These are phyloP conservation scores for Drosophila subsilvestris DNA, from an alignment of 2,888 invertebrate species.

Conservation along the genomic window DNA sequence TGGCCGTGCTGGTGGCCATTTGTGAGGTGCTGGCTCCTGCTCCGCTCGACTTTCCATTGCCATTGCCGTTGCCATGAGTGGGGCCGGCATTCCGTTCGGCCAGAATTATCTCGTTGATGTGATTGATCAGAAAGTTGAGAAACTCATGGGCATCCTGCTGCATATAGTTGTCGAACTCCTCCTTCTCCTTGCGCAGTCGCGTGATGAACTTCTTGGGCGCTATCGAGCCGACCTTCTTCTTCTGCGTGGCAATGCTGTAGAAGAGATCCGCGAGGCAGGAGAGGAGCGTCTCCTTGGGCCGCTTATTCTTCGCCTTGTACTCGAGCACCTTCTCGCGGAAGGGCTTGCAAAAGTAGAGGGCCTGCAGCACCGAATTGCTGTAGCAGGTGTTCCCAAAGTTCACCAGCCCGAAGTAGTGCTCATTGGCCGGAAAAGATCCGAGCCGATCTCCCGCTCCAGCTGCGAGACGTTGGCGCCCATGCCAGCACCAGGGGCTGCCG, in stretches of 20 bases:
- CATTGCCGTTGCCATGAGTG: conserved; percentile 11
- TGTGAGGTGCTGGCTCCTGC: conserved; percentile 21
- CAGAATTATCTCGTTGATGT: conserved; percentile 98
- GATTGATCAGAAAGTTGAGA: conserved; percentile 99
- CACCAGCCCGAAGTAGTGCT: conserved; percentile 99
- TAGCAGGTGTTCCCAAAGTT: conserved; percentile 99
- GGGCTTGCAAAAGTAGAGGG: conserved; percentile 99
- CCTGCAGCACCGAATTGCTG: conserved; percentile 99
- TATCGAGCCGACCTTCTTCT: conserved; percentile 99
- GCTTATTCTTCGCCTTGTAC: conserved; percentile 97
- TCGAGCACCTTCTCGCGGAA: conserved; percentile 99
- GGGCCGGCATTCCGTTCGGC: conserved; percentile 86
- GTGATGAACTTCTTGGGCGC: conserved; percentile 99
- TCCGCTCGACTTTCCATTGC: conserved; percentile 26
- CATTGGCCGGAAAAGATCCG: conserved; percentile 99
- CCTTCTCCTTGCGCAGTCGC: conserved; percentile 98
- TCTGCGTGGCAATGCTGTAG: conserved; percentile 99
- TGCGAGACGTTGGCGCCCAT: conserved; percentile 99
- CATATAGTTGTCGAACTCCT: conserved; percentile 99
- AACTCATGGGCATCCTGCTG: conserved; percentile 99
- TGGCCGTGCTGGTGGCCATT: conserved; percentile 41
- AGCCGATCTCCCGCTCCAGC: conserved; percentile 99
- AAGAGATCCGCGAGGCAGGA: conserved; percentile 99
- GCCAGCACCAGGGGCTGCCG: conserved; percentile 68
- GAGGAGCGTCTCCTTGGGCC: conserved; percentile 98